A percentile compares a stretch with the other conserved stretches of the same genome.
These are phyloP conservation scores for Thereuonema tuberculata DNA, from an alignment of 1,140 invertebrate species.

Conservation along the genomic window DNA sequence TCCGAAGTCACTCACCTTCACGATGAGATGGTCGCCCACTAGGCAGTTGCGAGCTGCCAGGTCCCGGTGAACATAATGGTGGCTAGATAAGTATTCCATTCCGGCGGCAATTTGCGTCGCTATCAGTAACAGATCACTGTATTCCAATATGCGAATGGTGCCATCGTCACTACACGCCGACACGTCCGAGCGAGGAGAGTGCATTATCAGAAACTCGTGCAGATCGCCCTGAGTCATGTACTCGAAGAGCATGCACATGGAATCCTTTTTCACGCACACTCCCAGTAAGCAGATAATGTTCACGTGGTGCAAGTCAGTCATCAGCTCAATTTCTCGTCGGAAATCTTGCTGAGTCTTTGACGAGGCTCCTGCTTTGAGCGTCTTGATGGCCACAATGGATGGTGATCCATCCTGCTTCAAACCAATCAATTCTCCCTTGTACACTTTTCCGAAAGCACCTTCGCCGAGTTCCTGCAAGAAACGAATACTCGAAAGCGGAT, in stretches of 20 bases:
- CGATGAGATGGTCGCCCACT: constrained; percentile 79
- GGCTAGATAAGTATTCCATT: constrained; percentile 88
- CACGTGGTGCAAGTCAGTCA: constrained; percentile 83
- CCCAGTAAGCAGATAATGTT: constrained; percentile 92
- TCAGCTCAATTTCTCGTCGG: constrained; percentile 69
- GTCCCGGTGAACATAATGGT: constrained; percentile 95
- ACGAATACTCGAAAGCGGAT: constrained; percentile 59
- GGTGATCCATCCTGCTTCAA: constrained; percentile 25
- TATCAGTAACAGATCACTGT: constrained; percentile 66
- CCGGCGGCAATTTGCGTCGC: constrained; percentile 83
- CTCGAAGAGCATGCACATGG: constrained; percentile 91
- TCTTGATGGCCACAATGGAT: constrained; percentile 77
- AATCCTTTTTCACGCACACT: constrained; percentile 77
- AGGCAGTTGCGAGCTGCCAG: constrained; percentile 91
- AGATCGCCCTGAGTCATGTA: constrained; percentile 90
- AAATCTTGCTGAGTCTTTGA: constrained; percentile 85
- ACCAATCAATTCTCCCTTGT: constrained; percentile 65
- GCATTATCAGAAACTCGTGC: constrained; percentile 81
- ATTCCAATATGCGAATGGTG: constrained; percentile 49
- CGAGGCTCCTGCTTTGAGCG: constrained; percentile 81
- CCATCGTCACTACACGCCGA: constrained; percentile 43
- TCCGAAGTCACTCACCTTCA: constrained; percentile 95
- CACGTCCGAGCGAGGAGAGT: constrained; percentile 58
- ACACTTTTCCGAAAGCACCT: constrained; percentile 92
- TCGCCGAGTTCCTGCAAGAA: constrained; percentile 91